These are phyloP conservation scores for Koerneria pararmatus DNA, from an alignment of 2,888 invertebrate genomes.

Conservation along the genomic window DNA sequence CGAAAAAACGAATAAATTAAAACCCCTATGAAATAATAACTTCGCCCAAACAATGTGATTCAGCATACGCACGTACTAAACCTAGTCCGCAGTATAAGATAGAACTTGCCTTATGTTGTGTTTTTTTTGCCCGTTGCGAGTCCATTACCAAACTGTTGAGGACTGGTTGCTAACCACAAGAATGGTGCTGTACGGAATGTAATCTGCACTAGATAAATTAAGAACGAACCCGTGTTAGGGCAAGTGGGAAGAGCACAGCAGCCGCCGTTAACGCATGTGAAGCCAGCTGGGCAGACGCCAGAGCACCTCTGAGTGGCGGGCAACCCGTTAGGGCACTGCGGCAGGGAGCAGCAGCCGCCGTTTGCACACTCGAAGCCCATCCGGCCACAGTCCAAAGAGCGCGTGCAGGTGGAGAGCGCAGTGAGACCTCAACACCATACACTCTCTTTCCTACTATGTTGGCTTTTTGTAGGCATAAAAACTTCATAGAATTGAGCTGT, in stretches of 20 bases:
- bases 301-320: slow-evolving; percentile 44
- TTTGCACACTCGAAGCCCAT: slow-evolving; percentile 40
- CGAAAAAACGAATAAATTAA: too few species aligned
- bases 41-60: too few species aligned
- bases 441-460: too few species aligned
- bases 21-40: too few species aligned
- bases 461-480: too few species aligned
- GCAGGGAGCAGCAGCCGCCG: slow-evolving; percentile 50
- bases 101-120: not conserved
- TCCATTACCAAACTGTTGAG: not conserved
- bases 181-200: not conserved
- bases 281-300: slow-evolving; percentile 15
- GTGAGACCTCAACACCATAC: slow-evolving; percentile 12
- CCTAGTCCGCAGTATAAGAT: too few species aligned
- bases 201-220: not conserved
- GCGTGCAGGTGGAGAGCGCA: slow-evolving; percentile 30
- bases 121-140: not conserved
- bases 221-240: slow-evolving; percentile 20
- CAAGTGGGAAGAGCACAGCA: slow-evolving; percentile 50
- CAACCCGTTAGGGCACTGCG: slow-evolving; percentile 47
- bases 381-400: slow-evolving; percentile 44
- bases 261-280: slow-evolving; percentile 40
- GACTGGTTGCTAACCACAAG: not conserved
- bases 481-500: too few species aligned
- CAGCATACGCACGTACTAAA: too few species aligned